phyloP scores from a whole-genome alignment of 2,888 invertebrate species.

The Caenorhabditis sp. region DNA sequence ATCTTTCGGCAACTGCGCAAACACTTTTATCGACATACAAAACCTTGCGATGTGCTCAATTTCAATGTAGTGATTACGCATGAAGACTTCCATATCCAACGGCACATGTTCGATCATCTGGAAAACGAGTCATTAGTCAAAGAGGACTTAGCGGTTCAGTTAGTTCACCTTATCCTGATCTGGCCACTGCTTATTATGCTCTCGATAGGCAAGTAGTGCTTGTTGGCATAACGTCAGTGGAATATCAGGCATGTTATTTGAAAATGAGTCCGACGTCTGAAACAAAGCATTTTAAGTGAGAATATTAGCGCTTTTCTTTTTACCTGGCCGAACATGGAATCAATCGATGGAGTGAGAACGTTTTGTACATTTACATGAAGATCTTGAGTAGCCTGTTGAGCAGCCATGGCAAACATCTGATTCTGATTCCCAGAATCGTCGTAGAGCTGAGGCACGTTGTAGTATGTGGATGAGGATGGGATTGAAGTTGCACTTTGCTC shows the following conservation, averaged over 20 bases:
- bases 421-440: conserved; percentile 31
- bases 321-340: conserved; percentile 56
- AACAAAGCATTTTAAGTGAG: no score
- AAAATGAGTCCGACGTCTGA: conserved; percentile 44
- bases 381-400: conserved; percentile 62
- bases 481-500: conserved; percentile 30
- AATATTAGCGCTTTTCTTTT: no score
- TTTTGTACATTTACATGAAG: conserved; percentile 63
- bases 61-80: conserved; percentile 68
- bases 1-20: conserved; percentile 63
- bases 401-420: conserved; percentile 58
- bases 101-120: conserved; percentile 56
- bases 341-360: conserved; percentile 55
- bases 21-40: conserved; percentile 68
- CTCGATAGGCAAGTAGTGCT: conserved; percentile 65
- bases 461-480: conserved; percentile 28
- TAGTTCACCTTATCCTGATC: conserved; percentile 53
- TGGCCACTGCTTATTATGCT: conserved; percentile 68
- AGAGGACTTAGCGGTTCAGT: background rate
- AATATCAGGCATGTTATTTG: conserved; percentile 41
- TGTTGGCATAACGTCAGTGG: conserved; percentile 67
- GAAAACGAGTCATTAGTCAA: conserved; percentile 11
- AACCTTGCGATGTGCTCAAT: conserved; percentile 68
- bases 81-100: conserved; percentile 65
- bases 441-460: conserved; percentile 32